A percentile compares a stretch with the other conserved stretches of the same genome.
phyloP scores from a whole-genome alignment of 1,140 invertebrate genomes.

The Panagrolaimus sp. region DNA sequence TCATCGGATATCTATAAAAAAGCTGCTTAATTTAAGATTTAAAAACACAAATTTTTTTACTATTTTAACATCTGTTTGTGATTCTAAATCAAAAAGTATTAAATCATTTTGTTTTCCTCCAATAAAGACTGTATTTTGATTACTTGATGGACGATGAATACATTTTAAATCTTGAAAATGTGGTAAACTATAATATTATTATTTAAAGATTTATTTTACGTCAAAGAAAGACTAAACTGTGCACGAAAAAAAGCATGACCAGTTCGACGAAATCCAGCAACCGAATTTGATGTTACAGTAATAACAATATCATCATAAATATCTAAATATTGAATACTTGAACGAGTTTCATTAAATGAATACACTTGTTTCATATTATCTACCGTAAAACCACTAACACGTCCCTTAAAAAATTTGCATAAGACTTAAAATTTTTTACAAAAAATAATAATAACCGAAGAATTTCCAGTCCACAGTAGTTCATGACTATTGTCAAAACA shows the following conservation, averaged over 20 bases:
- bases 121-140: conserved; percentile 7
- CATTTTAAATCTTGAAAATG: neutral
- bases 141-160: neutral
- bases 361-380: neutral
- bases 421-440: neutral
- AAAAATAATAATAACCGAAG: neutral
- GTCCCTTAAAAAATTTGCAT: neutral
- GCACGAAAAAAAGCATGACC: neutral
- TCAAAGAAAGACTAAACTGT: neutral
- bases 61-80: neutral
- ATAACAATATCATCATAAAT: neutral
- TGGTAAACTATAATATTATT: neutral
- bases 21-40: conserved; percentile 1
- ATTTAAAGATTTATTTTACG: neutral
- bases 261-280: neutral
- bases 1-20: conserved; percentile 5
- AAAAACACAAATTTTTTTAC: neutral
- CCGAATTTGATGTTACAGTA: neutral
- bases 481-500: neutral
- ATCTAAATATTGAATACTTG: neutral
- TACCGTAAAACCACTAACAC: neutral
- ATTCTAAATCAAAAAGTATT: neutral
- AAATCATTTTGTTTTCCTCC: neutral
- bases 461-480: neutral
- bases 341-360: neutral